Percentiles rank a stretch among this genome's conserved stretches.
phyloP scores from a whole-genome alignment of 2,113 vertebrate genomes.

The Saccopteryx bilineata region DNA sequence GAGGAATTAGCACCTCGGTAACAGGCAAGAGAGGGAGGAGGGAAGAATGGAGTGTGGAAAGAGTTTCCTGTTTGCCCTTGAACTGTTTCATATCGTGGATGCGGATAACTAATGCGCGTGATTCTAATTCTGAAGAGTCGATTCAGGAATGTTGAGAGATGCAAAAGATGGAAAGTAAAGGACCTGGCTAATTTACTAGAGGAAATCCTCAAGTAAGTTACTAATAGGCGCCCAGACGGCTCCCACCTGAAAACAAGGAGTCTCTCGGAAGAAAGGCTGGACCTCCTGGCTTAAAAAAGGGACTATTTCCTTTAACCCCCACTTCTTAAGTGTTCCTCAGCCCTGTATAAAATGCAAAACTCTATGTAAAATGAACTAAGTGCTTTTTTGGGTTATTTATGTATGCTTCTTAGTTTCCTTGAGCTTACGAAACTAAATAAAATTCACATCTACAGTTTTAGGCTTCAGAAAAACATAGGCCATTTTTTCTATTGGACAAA shows the following conservation, averaged over 20 bases:
- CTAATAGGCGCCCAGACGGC: not conserved
- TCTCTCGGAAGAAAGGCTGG: not conserved
- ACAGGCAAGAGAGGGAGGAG: not conserved
- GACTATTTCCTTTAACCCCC: accelerated
- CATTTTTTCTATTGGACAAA: not conserved
- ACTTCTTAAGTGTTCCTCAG: not conserved
- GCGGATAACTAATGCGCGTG: not conserved
- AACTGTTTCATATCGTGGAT: slow-evolving; percentile 49
- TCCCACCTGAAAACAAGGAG: not conserved
- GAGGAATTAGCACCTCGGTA: slow-evolving; percentile 66
- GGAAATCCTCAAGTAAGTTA: slow-evolving; percentile 19
- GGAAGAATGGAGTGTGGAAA: not conserved
- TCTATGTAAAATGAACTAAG: not conserved
- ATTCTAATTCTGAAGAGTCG: slow-evolving; percentile 53
- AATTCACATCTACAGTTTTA: not conserved
- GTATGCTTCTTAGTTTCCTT: not conserved
- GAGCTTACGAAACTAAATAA: slow-evolving; percentile 33
- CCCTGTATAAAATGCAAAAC: not conserved
- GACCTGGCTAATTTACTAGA: not conserved
- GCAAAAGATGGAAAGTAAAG: not conserved
- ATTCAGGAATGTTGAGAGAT: slow-evolving; percentile 12
- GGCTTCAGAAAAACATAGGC: not conserved
- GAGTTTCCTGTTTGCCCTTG: slow-evolving; percentile 61
- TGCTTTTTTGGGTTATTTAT: not conserved
- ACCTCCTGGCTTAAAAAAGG: not conserved